A percentile compares a stretch with the other conserved stretches of the same genome.
phyloP scores from a whole-genome alignment of 2,113 vertebrate species.

The Megalops atlanticus region DNA sequence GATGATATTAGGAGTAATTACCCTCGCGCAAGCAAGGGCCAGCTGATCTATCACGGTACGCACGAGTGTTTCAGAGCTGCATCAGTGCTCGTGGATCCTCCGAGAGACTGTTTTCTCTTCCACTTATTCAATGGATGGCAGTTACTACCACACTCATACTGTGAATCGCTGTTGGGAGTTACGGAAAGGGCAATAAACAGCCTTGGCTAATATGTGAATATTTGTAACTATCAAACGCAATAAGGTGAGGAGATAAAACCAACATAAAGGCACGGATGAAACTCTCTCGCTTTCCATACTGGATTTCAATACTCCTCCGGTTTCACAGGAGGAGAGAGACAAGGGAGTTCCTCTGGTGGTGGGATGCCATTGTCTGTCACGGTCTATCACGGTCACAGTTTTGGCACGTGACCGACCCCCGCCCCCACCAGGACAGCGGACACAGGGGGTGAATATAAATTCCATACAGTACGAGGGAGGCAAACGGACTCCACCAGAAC shows the following conservation, averaged over 20 bases:
- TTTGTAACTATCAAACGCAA: neutral
- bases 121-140: too few species aligned
- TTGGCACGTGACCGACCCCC: neutral
- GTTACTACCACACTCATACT: too few species aligned
- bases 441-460: conserved; percentile 63
- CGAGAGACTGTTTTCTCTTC: too few species aligned
- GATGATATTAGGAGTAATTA: neutral
- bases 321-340: neutral
- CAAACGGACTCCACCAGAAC: conserved; percentile 36
- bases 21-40: neutral
- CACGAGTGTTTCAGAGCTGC: neutral
- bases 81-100: neutral
- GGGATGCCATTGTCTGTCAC: neutral
- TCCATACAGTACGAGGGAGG: conserved; percentile 50
- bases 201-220: neutral
- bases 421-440: neutral
- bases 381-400: neutral
- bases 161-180: neutral
- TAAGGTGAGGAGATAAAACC: neutral
- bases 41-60: neutral
- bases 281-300: neutral
- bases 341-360: neutral
- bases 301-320: neutral
- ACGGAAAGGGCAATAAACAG: neutral
- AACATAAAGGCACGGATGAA: neutral